These are phyloP conservation scores for Notechis scutatus DNA, from an alignment of 2,113 vertebrate genomes.

Conservation along the genomic window DNA sequence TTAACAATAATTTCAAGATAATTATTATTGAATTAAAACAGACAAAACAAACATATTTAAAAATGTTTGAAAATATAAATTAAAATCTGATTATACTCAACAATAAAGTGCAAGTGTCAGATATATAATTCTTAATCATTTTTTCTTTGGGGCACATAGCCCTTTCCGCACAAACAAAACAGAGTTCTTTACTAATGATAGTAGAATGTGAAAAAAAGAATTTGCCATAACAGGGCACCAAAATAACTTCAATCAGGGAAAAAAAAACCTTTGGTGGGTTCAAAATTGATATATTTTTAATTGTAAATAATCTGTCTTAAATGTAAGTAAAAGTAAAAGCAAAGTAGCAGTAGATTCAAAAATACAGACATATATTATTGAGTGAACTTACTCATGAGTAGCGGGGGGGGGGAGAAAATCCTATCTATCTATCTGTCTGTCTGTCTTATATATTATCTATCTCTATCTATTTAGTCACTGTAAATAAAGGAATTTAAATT, in stretches of 20 bases:
- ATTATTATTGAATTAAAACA: not conserved
- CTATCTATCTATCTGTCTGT: not conserved
- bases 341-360: slow-evolving; percentile 30
- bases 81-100: not conserved
- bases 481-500: slow-evolving; percentile 18
- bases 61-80: not conserved
- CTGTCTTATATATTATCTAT: too few relatives aligned
- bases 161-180: not conserved
- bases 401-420: not conserved
- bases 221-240: not conserved
- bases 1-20: not conserved
- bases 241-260: not conserved
- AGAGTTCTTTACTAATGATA: not conserved
- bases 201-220: not conserved
- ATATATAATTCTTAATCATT: not conserved
- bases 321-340: not conserved
- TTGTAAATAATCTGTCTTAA: too few relatives aligned
- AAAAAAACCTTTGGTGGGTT: not conserved
- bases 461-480: not conserved
- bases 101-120: not conserved
- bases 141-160: not conserved
- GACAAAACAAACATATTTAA: not conserved
- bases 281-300: not conserved
- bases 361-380: slow-evolving; percentile 16
- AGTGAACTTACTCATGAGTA: not conserved